Evolutionary conservation across 1,140 invertebrate genomes (phyloP).

Genomic region (Gonioctena quinquepunctata): DNA sequence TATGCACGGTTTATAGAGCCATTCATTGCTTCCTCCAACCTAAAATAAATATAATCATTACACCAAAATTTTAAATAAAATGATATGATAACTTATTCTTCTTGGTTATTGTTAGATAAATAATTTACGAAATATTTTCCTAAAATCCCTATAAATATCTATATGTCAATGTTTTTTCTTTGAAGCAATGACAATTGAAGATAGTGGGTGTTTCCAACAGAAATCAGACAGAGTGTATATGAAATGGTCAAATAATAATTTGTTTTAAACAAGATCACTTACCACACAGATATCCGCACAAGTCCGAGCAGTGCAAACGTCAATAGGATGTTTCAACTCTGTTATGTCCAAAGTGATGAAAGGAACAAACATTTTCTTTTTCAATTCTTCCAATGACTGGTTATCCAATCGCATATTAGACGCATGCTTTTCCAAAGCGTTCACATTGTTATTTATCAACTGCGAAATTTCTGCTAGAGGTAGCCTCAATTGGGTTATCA

Average conservation of each 20-base stretch:
- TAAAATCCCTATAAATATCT: too few relatives aligned
- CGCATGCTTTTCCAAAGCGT: conserved; percentile 34
- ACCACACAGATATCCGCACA: conserved; percentile 41
- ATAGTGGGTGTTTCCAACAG: too few relatives aligned
- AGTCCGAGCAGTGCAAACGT: conserved; percentile 42
- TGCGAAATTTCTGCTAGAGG: conserved; percentile 48
- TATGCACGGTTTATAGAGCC: conserved; percentile 48
- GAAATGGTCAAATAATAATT: too few relatives aligned
- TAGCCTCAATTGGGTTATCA: conserved; percentile 42
- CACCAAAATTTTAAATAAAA: too few relatives aligned
- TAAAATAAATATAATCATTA: conserved; percentile 29
- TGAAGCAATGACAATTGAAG: too few relatives aligned
- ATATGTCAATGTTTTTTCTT: too few relatives aligned
- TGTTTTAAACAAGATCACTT: conserved; percentile 29
- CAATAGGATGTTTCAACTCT: conserved; percentile 41
- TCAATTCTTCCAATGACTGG: conserved; percentile 32
- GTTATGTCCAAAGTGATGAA: conserved; percentile 41
- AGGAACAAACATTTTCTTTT: conserved; percentile 44
- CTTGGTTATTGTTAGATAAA: background rate
- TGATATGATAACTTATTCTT: too few relatives aligned
- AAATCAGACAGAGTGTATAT: too few relatives aligned
- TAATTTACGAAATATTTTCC: too few relatives aligned
- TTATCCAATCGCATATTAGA: background rate
- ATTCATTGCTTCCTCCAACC: conserved; percentile 40
- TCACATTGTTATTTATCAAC: conserved; percentile 45